A percentile compares a stretch with the other conserved stretches of the same genome.
These are phyloP conservation scores for Proteles cristata DNA, from an alignment of 2,113 vertebrate genomes.

Conservation along the genomic window DNA sequence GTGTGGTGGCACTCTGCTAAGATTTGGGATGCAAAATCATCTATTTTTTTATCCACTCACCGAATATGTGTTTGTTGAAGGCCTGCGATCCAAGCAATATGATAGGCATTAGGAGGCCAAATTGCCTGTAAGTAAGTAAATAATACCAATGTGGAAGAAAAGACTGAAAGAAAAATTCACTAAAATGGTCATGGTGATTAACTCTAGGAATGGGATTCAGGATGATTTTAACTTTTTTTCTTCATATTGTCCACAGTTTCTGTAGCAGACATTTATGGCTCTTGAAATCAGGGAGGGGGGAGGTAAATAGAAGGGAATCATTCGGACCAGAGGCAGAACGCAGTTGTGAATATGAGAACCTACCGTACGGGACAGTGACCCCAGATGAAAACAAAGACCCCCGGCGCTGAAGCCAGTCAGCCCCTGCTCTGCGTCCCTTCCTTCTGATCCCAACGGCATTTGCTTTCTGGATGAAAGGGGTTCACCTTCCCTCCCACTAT, in stretches of 20 bases:
- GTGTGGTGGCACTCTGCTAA: neutral
- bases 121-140: neutral
- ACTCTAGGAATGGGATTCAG: neutral
- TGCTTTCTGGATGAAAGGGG: neutral
- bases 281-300: neutral
- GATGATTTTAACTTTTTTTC: neutral
- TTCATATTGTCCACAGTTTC: neutral
- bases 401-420: rapidly evolving
- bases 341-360: neutral
- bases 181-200: neutral
- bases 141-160: neutral
- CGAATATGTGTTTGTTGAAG: too few relatives aligned
- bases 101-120: neutral
- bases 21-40: neutral
- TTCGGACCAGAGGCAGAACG: neutral
- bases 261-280: neutral
- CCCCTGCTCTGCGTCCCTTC: neutral
- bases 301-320: neutral
- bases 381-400: neutral
- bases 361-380: rapidly evolving
- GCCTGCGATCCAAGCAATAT: too few relatives aligned
- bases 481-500: neutral
- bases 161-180: neutral
- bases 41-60: neutral
- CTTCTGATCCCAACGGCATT: rapidly evolving